phyloP scores from a whole-genome alignment of 1,140 invertebrate genomes.

The Spodoptera frugiperda region DNA sequence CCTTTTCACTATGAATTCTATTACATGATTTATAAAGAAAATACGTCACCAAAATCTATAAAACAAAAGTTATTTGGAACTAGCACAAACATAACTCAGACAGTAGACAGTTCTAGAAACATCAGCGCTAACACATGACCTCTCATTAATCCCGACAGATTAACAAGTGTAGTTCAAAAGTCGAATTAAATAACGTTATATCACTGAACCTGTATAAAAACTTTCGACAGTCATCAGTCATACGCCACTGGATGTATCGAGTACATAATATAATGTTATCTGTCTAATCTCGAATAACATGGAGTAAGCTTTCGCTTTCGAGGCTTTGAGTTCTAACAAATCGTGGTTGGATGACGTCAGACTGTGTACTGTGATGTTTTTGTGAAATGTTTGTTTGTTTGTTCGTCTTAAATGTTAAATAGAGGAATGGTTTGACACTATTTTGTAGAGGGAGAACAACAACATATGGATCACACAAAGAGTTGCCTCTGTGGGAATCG shows the following conservation, averaged over 20 bases:
- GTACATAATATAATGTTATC: constrained; percentile 37
- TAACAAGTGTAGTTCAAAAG: constrained; percentile 21
- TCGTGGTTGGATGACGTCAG: constrained; percentile 20
- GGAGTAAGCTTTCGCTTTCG: constrained; percentile 39
- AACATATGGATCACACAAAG: too few species aligned
- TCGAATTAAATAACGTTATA: not conserved
- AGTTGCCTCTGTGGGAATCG: too few species aligned
- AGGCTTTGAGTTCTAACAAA: not conserved
- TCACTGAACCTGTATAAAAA: constrained; percentile 1
- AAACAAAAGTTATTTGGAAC: too few species aligned
- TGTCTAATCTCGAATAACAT: constrained; percentile 24
- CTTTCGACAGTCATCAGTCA: constrained; percentile 21
- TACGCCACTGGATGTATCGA: constrained; percentile 14
- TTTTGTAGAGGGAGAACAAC: too few species aligned
- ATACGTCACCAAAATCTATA: too few species aligned
- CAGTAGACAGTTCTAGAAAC: not conserved
- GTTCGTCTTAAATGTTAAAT: too few species aligned
- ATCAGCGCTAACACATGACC: constrained; percentile 1
- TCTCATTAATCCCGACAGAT: not conserved
- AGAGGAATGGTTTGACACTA: too few species aligned
- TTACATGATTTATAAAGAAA: too few species aligned
- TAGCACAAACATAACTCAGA: not conserved
- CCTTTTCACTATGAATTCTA: too few species aligned
- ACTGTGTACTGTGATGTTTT: not conserved
- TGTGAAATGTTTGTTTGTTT: too few species aligned